Evolutionary conservation across 2,888 invertebrate species (phyloP).

Genomic region (Choristoneura rosaceana): DNA sequence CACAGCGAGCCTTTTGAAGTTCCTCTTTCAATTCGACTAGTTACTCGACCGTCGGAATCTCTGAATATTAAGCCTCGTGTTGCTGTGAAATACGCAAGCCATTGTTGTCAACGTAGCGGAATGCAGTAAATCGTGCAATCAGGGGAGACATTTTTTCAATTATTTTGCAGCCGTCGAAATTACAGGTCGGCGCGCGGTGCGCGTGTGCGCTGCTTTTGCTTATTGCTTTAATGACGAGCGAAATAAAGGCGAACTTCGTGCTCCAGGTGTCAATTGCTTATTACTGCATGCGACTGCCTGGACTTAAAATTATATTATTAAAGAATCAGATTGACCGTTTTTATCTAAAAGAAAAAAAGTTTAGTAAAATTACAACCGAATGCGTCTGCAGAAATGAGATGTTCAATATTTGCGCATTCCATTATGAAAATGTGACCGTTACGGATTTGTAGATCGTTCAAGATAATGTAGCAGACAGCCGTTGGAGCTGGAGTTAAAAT

Average conservation of each 20-base stretch:
- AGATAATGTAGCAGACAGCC: conserved; percentile 40
- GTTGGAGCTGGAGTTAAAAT: conserved; percentile 24
- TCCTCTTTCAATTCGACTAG: conserved; percentile 11
- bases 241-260: conserved; percentile 51
- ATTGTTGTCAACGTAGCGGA: conserved; percentile 39
- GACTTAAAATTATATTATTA: conserved; percentile 61
- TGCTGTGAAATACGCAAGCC: conserved; percentile 7
- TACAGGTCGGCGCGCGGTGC: conserved; percentile 55
- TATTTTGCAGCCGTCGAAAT: conserved; percentile 60
- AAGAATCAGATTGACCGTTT: conserved; percentile 45
- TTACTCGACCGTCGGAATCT: conserved; percentile 9
- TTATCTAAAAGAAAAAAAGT: not conserved
- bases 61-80: not conserved
- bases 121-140: conserved; percentile 48
- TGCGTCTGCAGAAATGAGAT: conserved; percentile 25
- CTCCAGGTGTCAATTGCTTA: conserved; percentile 69
- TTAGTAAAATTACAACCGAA: conserved; percentile 6
- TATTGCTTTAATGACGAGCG: conserved; percentile 46
- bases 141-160: conserved; percentile 53
- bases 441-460: conserved; percentile 40
- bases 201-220: conserved; percentile 48
- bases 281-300: conserved; percentile 44
- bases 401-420: conserved; percentile 31
- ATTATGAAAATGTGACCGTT: conserved; percentile 36
- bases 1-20: conserved; percentile 26